phyloP scores from a whole-genome alignment of 2,888 invertebrate genomes.

The Gastrophysa polygoni region DNA sequence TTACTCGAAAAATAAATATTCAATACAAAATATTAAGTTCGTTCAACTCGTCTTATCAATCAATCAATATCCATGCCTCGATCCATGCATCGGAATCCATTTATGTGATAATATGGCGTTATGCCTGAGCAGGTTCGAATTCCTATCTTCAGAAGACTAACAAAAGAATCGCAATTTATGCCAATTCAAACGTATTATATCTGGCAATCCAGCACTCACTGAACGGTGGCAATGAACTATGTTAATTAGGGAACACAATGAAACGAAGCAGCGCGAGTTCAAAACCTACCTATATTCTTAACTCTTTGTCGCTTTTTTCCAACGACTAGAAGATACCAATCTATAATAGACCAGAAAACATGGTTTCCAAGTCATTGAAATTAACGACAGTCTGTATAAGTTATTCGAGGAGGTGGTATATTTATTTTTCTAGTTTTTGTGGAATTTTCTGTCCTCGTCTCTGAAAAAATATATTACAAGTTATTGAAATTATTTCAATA shows the following conservation, averaged over 20 bases:
- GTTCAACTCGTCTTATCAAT: too few species aligned
- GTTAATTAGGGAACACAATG: conserved; percentile 45
- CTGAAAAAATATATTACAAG: too few species aligned
- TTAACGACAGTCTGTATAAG: too few species aligned
- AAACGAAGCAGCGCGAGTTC: conserved; percentile 41
- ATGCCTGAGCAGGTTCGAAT: neutral
- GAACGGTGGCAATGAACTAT: conserved; percentile 45
- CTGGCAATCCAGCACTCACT: conserved; percentile 27
- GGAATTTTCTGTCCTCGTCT: too few species aligned
- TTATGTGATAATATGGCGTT: neutral
- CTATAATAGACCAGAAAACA: conserved; percentile 7
- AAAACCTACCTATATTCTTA: conserved; percentile 26
- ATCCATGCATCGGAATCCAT: too few species aligned
- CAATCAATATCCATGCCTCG: too few species aligned
- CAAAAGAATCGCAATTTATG: conserved; percentile 6
- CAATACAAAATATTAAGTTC: too few species aligned
- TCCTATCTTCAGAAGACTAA: neutral
- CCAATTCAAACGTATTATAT: conserved; percentile 12
- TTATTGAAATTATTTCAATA: too few species aligned
- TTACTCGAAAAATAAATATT: too few species aligned
- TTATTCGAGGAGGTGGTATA: too few species aligned
- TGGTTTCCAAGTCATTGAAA: too few species aligned
- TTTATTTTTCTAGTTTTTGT: too few species aligned
- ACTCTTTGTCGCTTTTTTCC: conserved; percentile 21
- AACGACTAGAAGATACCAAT: conserved; percentile 15